These are phyloP conservation scores for Rhynchonycteris naso DNA, from an alignment of 2,797 vertebrate species.

Conservation along the genomic window DNA sequence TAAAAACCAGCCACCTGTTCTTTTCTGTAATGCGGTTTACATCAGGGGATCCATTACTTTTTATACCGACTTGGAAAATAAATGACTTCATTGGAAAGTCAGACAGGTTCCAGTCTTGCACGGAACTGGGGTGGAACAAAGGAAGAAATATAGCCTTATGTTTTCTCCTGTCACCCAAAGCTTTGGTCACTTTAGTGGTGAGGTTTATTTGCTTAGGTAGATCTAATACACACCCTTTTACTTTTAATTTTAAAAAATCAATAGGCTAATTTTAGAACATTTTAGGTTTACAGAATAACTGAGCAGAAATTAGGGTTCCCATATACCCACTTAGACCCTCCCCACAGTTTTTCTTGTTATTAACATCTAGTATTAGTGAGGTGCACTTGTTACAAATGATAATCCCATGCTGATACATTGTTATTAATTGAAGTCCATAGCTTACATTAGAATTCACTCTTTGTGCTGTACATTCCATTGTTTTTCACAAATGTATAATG, in stretches of 20 bases:
- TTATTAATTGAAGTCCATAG: neutral
- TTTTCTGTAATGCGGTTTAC: conserved; percentile 31
- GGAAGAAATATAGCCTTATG: neutral
- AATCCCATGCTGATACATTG: neutral
- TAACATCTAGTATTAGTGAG: neutral
- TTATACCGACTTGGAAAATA: conserved; percentile 65
- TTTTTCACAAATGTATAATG: neutral
- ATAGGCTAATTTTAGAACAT: neutral
- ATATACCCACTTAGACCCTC: neutral
- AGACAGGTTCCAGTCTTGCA: neutral
- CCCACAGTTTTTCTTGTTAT: neutral
- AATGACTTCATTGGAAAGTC: conserved; percentile 72
- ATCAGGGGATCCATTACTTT: conserved; percentile 62
- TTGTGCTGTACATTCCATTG: neutral
- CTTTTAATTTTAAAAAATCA: neutral
- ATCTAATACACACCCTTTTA: neutral
- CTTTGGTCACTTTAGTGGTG: neutral
- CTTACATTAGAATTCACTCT: neutral
- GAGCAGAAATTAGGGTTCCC: neutral
- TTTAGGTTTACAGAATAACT: neutral
- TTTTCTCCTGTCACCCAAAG: neutral
- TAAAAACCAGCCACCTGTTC: conserved; percentile 58
- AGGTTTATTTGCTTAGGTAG: neutral
- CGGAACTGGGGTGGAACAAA: neutral
- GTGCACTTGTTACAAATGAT: neutral